phyloP scores from a whole-genome alignment of 2,888 invertebrate species.

The Laothoe populi region DNA sequence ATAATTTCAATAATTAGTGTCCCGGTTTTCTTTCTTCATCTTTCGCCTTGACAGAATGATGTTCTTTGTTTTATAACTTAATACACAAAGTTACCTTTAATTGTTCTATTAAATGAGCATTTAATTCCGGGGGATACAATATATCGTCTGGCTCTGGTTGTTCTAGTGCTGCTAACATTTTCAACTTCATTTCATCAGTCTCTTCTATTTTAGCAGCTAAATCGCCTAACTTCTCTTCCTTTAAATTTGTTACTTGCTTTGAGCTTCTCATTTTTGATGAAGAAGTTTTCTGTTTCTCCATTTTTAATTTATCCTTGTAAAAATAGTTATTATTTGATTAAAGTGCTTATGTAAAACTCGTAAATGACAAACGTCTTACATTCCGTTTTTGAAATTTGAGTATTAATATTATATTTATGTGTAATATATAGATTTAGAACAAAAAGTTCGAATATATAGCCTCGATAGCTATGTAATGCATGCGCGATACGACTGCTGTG shows the following conservation, averaged over 20 bases:
- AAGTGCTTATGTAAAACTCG: not conserved
- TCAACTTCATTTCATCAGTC: slow-evolving; percentile 80
- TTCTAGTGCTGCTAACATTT: slow-evolving; percentile 69
- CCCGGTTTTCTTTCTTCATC: too few species aligned
- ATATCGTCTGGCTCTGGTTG: slow-evolving; percentile 74
- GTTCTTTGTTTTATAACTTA: too few species aligned
- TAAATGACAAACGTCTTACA: not conserved
- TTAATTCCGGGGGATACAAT: slow-evolving; percentile 86
- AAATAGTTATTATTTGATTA: slow-evolving; percentile 32
- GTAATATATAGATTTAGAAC: not conserved
- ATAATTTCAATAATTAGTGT: too few species aligned
- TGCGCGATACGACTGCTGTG: too few species aligned
- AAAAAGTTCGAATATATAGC: not conserved
- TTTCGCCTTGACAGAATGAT: too few species aligned
- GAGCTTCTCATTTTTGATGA: slow-evolving; percentile 45
- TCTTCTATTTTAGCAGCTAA: slow-evolving; percentile 75
- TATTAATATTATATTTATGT: not conserved
- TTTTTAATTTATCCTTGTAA: slow-evolving; percentile 36
- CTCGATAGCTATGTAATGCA: too few species aligned
- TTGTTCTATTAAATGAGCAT: slow-evolving; percentile 84
- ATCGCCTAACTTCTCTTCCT: slow-evolving; percentile 60
- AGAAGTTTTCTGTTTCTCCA: slow-evolving; percentile 52
- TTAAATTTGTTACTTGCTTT: slow-evolving; percentile 45
- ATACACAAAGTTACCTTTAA: slow-evolving; percentile 71
- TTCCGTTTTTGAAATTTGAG: slow-evolving; percentile 6